Evolutionary conservation across 2,888 invertebrate genomes (phyloP).

Genomic region (Theretra japonica): DNA sequence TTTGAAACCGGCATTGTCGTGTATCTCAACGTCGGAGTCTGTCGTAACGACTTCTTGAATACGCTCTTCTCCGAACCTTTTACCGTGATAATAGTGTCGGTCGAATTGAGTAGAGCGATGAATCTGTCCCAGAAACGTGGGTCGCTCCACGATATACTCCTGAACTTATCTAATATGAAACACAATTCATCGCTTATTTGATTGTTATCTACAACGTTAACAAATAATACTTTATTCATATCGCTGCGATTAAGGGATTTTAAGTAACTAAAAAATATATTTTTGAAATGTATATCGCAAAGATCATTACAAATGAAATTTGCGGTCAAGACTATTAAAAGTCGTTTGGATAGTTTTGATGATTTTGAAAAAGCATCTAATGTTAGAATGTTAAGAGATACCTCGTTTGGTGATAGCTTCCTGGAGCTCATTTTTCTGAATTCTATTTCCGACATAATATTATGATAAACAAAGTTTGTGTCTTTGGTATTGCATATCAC

Average conservation of each 20-base stretch:
- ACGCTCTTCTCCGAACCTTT: conserved; percentile 76
- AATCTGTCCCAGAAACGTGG: conserved; percentile 94
- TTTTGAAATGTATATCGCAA: conserved; percentile 79
- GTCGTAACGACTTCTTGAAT: conserved; percentile 81
- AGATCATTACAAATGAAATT: conserved; percentile 79
- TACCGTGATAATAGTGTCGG: conserved; percentile 81
- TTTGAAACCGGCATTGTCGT: conserved; percentile 84
- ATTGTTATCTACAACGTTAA: conserved; percentile 77
- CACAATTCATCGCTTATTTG: conserved; percentile 78
- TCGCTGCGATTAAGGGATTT: conserved; percentile 78
- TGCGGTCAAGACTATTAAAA: conserved; percentile 86
- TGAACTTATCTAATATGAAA: conserved; percentile 83
- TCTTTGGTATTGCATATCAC: conserved; percentile 94
- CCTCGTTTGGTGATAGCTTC: conserved; percentile 88
- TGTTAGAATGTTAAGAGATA: conserved; percentile 86
- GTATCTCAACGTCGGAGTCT: conserved; percentile 80
- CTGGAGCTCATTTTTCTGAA: conserved; percentile 88
- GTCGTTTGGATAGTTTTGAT: conserved; percentile 79
- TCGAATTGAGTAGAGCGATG: conserved; percentile 90
- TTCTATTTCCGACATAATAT: conserved; percentile 89
- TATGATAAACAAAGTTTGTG: conserved; percentile 88
- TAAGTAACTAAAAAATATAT: conserved; percentile 79
- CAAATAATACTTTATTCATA: conserved; percentile 77
- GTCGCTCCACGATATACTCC: conserved; percentile 90
- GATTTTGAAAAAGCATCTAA: conserved; percentile 80